Base-by-base conservation (phyloP, 2,888 invertebrate species). In the Parnassius orleans region DNA sequence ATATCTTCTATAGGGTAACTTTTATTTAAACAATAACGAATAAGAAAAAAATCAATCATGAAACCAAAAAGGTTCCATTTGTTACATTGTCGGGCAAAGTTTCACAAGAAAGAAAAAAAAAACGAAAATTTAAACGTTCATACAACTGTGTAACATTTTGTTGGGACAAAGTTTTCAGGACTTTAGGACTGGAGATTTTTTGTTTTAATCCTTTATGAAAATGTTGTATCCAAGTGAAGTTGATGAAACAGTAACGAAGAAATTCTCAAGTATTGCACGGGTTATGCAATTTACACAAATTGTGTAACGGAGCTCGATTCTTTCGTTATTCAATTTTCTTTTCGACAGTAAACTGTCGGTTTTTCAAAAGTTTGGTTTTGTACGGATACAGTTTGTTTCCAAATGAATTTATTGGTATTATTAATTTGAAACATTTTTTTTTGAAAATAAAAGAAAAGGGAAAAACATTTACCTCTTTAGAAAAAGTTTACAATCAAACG, bases 311-410 rank as follows among this genome's bases (percentile, higher is more conserved):
- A 11, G 3, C 33, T 14, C 41, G 42, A 51, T 57, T 52, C 42
- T 19, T 61, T 15, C 19, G 46, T 56, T 61, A 56, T 51, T 19
- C 46, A 61, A 61, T 56, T 52, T 61, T 42, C 42, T 48, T 60
- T 41, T 41, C 10, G 14, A 50, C 9, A 41, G 41, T 43, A n/a
- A 41, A 11, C 14, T 10, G 15, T 1, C n/a, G 10, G 56, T 56
- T 51, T 33, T 52, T 56, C 14, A 52, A 61, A 61, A 41, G 33
- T 61, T 47, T 56, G 12, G 2, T 51, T 60, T 55, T 55, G 3
- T 60, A 53, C 2, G 43, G 47, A 19, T 60, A 47, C 53, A 15
- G 10, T 47, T 54, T 60, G 43, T 53, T 48, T 54, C 19, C 33
- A 33, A 33, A 33, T 33, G 3, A 33, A 33, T 33, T 33, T 7